phyloP scores from a whole-genome alignment of 2,888 invertebrate species.

The Brenthis hecate region DNA sequence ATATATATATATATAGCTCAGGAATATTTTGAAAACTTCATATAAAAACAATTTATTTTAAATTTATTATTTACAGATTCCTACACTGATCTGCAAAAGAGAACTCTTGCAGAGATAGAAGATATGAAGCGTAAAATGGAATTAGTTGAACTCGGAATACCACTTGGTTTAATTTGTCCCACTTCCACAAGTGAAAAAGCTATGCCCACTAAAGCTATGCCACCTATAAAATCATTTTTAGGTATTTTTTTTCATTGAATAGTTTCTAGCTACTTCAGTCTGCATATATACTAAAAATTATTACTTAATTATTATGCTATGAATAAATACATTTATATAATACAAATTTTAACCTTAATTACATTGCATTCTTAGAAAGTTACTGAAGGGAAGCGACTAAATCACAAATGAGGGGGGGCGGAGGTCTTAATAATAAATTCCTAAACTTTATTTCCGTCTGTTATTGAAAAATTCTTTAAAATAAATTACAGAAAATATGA shows the following conservation, averaged over 20 bases:
- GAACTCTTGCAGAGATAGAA: constrained; percentile 69
- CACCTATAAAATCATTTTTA: constrained; percentile 73
- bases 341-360: too few species aligned
- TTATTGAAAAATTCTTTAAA: too few species aligned
- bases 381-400: too few species aligned
- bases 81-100: constrained; percentile 61
- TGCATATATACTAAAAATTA: not conserved
- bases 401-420: too few species aligned
- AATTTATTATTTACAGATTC: constrained; percentile 46
- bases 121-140: constrained; percentile 78
- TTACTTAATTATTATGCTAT: not conserved
- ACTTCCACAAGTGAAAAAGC: constrained; percentile 63
- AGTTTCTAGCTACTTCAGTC: not conserved
- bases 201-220: constrained; percentile 79
- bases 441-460: too few species aligned
- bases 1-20: not conserved
- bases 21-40: not conserved
- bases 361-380: too few species aligned
- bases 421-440: too few species aligned
- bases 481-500: too few species aligned
- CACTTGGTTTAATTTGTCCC: constrained; percentile 73
- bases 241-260: constrained; percentile 48
- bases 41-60: not conserved
- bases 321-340: too few species aligned
- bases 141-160: constrained; percentile 73